phyloP scores from a whole-genome alignment of 2,113 vertebrate genomes.

The Crotalus helleri region DNA sequence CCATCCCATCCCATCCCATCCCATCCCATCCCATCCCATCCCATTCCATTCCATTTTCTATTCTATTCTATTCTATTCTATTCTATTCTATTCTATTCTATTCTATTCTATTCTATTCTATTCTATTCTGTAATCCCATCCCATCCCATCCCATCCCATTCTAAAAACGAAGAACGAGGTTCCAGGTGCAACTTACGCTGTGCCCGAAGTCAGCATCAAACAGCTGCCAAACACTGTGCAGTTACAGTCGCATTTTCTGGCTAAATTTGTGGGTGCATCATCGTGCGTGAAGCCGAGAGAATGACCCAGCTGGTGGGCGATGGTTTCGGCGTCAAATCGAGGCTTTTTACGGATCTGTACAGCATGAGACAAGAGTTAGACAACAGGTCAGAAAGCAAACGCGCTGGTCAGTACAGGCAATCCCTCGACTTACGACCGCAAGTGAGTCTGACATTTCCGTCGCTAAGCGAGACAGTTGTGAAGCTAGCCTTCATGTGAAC shows the following conservation, averaged over 20 bases:
- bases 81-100: too few species aligned
- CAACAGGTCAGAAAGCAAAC: accelerated
- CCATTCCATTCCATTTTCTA: too few species aligned
- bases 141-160: too few species aligned
- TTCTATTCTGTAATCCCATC: too few species aligned
- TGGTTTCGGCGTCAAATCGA: background rate
- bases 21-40: too few species aligned
- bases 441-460: background rate
- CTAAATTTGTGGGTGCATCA: background rate
- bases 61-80: too few species aligned
- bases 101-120: too few species aligned
- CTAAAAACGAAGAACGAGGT: background rate
- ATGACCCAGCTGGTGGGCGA: background rate
- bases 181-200: background rate
- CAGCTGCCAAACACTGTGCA: background rate
- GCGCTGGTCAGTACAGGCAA: accelerated
- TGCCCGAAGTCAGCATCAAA: background rate
- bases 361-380: background rate
- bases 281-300: background rate
- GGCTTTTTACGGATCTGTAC: background rate
- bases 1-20: accelerated
- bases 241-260: background rate
- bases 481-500: too few species aligned
- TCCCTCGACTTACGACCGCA: background rate
- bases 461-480: too few species aligned